These are phyloP conservation scores for Condylostylus longicornis DNA, from an alignment of 1,140 invertebrate species.

Conservation along the genomic window DNA sequence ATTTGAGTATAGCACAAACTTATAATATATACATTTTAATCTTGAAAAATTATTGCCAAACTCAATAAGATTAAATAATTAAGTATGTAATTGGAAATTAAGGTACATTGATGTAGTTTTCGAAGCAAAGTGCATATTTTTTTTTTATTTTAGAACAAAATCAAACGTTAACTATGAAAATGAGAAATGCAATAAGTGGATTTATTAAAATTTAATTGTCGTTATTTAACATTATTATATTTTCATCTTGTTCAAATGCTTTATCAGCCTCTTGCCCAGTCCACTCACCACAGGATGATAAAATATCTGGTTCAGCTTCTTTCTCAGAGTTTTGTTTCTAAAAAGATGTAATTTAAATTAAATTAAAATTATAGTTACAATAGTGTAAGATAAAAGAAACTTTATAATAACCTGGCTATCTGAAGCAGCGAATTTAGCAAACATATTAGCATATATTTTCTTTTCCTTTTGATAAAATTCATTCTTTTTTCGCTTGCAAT, in stretches of 20 bases:
- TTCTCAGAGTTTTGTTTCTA: slow-evolving; percentile 14
- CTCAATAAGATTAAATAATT: too few species aligned
- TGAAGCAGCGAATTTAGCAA: slow-evolving; percentile 70
- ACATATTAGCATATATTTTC: slow-evolving; percentile 88
- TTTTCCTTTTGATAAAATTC: slow-evolving; percentile 69
- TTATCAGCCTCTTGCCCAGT: slow-evolving; percentile 40
- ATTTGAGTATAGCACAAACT: too few species aligned
- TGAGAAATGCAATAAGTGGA: too few species aligned
- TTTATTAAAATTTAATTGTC: too few species aligned
- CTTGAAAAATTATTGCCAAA: too few species aligned
- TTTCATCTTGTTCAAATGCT: slow-evolving; percentile 28
- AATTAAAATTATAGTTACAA: background rate
- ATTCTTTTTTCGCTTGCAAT: slow-evolving; percentile 61
- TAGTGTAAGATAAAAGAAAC: background rate
- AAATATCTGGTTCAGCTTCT: slow-evolving; percentile 48
- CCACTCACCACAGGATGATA: slow-evolving; percentile 50
- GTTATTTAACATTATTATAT: slow-evolving; percentile 27
- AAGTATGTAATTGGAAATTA: too few species aligned
- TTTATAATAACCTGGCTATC: slow-evolving; percentile 53
- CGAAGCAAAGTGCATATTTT: too few species aligned
- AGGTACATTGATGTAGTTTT: too few species aligned
- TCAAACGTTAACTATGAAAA: too few species aligned
- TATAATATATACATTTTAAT: too few species aligned
- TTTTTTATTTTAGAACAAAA: too few species aligned
- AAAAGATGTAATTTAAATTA: slow-evolving; percentile 1